phyloP scores from a whole-genome alignment of 2,113 vertebrate species.

The Emydocephalus ijimae region DNA sequence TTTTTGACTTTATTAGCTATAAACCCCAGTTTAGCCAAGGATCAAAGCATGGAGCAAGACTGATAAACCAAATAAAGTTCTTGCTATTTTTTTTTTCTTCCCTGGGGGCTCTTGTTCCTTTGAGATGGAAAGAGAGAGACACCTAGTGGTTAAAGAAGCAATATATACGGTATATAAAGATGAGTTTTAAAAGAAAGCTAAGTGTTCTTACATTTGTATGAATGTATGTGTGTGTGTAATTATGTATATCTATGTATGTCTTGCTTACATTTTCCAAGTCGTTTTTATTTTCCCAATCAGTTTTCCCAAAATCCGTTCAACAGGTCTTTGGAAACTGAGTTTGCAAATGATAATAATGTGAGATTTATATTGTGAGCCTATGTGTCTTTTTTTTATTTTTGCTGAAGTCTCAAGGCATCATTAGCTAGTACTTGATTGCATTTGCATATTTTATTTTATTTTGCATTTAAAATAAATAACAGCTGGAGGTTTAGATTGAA shows the following conservation, averaged over 20 bases:
- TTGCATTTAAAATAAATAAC: neutral
- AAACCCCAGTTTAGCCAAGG: conserved; percentile 25
- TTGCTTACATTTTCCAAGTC: neutral
- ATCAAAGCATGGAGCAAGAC: conserved; percentile 18
- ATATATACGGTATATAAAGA: neutral
- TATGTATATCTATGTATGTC: neutral
- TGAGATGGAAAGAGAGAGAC: conserved; percentile 52
- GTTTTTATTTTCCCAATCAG: neutral
- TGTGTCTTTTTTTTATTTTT: neutral
- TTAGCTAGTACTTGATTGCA: neutral
- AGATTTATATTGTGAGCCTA: neutral
- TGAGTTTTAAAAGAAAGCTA: neutral
- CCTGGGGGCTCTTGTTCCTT: neutral
- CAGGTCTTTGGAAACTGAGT: neutral
- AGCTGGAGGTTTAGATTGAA: neutral
- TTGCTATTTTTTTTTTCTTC: neutral
- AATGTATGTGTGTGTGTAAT: neutral
- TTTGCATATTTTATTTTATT: neutral
- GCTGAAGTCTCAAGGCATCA: neutral
- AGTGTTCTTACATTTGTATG: neutral
- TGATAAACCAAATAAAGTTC: conserved; percentile 1
- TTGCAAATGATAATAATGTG: neutral
- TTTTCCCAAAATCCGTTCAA: neutral
- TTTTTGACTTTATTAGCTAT: conserved; percentile 29
- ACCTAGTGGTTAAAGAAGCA: conserved; percentile 43